These are phyloP conservation scores for Anolis apletophallus DNA, from an alignment of 2,797 vertebrate genomes.

Conservation along the genomic window DNA sequence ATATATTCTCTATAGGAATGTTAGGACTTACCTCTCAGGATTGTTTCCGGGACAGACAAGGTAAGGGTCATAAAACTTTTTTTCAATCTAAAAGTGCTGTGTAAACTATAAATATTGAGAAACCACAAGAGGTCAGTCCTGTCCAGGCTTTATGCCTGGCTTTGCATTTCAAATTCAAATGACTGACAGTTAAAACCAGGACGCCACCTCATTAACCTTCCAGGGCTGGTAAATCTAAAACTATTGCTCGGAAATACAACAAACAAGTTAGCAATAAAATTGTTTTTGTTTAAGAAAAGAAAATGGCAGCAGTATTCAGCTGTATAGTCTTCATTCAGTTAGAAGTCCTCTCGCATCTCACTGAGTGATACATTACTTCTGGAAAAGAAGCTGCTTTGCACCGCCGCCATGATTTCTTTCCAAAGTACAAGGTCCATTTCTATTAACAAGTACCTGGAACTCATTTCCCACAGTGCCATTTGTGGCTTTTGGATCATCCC, in stretches of 20 bases:
- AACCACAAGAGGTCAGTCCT: slow-evolving; percentile 61
- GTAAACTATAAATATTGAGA: slow-evolving; percentile 16
- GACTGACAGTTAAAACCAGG: slow-evolving; percentile 50
- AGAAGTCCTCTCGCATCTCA: slow-evolving; percentile 47
- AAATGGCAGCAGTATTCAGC: slow-evolving; percentile 59
- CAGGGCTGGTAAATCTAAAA: slow-evolving; percentile 58
- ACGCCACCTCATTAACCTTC: slow-evolving; percentile 52
- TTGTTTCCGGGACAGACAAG: slow-evolving; percentile 14
- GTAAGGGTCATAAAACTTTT: slow-evolving; percentile 20
- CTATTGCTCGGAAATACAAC: slow-evolving; percentile 79
- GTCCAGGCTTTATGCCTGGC: slow-evolving; percentile 64
- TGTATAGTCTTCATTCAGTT: slow-evolving; percentile 50
- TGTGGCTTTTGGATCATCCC: slow-evolving; percentile 50
- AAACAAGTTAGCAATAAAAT: slow-evolving; percentile 64
- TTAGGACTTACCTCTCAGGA: slow-evolving; percentile 28
- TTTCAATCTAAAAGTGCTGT: slow-evolving; percentile 41
- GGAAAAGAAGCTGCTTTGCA: slow-evolving; percentile 44
- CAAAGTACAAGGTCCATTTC: slow-evolving; percentile 46
- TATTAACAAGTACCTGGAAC: slow-evolving; percentile 40
- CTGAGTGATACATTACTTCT: slow-evolving; percentile 33
- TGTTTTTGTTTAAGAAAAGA: slow-evolving; percentile 51
- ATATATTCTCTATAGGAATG: slow-evolving; percentile 17
- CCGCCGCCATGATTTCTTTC: slow-evolving; percentile 49
- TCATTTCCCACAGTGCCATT: slow-evolving; percentile 52
- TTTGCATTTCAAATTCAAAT: slow-evolving; percentile 48